A percentile compares a stretch with the other conserved stretches of the same genome.
These are phyloP conservation scores for Ostrea edulis DNA, from an alignment of 1,140 invertebrate genomes.

Conservation along the genomic window DNA sequence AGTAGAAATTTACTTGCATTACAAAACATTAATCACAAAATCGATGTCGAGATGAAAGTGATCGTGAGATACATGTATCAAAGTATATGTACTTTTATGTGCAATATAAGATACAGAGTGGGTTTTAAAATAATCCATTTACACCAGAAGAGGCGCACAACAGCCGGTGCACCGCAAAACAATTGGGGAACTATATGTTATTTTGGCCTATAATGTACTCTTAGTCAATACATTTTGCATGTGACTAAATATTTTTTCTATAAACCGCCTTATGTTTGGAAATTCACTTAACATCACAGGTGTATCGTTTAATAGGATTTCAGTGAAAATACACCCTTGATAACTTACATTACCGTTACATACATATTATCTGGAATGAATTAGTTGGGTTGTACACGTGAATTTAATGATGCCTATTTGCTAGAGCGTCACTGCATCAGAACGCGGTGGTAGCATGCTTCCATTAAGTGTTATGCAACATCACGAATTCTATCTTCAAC, in stretches of 20 bases:
- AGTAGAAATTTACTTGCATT: too few species aligned
- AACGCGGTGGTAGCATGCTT: background rate
- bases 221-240: background rate
- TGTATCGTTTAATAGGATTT: background rate
- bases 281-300: background rate
- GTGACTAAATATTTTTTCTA: too few species aligned
- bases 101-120: background rate
- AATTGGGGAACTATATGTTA: background rate
- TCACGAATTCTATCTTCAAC: background rate
- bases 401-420: background rate
- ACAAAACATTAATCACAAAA: too few species aligned
- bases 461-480: conserved; percentile 16
- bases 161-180: too few species aligned
- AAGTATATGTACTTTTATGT: too few species aligned
- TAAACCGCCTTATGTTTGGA: background rate
- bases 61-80: too few species aligned
- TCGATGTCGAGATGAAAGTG: too few species aligned
- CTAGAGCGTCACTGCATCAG: background rate
- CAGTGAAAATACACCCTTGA: background rate
- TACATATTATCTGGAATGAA: background rate
- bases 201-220: background rate
- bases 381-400: background rate
- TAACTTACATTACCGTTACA: background rate
- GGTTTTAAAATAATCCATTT: background rate
- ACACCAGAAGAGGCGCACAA: background rate